Conservation (phyloP, 2,888 invertebrate genomes). For the Fabriciana adippe region DNA sequence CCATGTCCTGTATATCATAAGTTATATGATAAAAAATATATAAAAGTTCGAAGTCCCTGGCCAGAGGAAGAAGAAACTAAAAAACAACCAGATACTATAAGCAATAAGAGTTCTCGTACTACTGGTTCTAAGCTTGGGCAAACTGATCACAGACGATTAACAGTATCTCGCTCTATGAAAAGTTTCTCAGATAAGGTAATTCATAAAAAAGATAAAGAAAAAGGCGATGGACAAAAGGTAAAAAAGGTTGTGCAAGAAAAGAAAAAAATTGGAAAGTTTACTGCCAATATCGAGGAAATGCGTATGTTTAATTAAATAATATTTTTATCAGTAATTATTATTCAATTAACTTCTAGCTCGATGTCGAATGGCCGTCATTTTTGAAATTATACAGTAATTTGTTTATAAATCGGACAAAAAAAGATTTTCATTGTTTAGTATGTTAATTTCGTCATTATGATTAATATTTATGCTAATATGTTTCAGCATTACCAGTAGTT, state of each 20-base stretch:
- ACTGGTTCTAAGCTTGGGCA: constrained; percentile 44
- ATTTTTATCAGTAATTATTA: neutral
- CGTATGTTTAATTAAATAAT: constrained; percentile 45
- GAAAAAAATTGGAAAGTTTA: constrained; percentile 59
- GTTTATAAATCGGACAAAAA: too few relatives aligned
- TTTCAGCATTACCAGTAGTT: constrained; percentile 43
- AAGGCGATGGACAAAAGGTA: constrained; percentile 42
- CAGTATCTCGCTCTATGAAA: constrained; percentile 46
- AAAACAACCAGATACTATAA: constrained; percentile 45
- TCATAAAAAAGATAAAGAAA: constrained; percentile 46
- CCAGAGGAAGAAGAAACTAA: constrained; percentile 53
- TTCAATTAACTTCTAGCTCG: too few relatives aligned
- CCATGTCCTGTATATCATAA: constrained; percentile 76
- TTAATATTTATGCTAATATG: neutral
- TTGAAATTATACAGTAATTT: too few relatives aligned
- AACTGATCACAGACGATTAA: constrained; percentile 38
- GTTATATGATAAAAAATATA: constrained; percentile 63
- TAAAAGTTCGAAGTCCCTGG: constrained; percentile 63
- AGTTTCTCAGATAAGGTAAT: constrained; percentile 47
- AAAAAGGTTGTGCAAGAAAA: constrained; percentile 49
- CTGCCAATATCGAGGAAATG: constrained; percentile 51
- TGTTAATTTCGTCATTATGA: neutral
- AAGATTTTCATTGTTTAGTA: too few relatives aligned
- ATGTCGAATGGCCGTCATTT: too few relatives aligned
- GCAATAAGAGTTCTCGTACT: constrained; percentile 53